phyloP scores from a whole-genome alignment of 1,140 invertebrate species.

The Ips nitidus region DNA sequence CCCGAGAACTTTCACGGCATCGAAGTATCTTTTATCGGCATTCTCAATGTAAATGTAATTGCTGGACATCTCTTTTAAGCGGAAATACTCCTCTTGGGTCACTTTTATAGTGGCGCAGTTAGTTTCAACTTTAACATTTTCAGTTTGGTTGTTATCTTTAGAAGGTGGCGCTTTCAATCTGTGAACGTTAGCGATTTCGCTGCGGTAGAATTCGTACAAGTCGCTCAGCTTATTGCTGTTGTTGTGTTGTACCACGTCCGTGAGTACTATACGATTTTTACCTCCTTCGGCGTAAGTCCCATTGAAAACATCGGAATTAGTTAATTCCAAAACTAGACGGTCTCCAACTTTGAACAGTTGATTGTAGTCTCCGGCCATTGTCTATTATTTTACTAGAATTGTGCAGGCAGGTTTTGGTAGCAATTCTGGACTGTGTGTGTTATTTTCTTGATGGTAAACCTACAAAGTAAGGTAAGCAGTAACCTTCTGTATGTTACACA shows the following conservation, averaged over 20 bases:
- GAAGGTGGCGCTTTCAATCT: constrained; percentile 15
- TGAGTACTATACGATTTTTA: constrained; percentile 29
- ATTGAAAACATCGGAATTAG: constrained; percentile 32
- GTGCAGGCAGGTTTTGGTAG: too few species aligned
- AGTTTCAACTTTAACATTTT: not conserved
- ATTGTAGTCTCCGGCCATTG: constrained; percentile 7
- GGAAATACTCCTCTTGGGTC: constrained; percentile 33
- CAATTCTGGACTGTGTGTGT: too few species aligned
- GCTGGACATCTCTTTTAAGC: constrained; percentile 31
- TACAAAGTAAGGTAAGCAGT: too few species aligned
- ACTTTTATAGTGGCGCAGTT: constrained; percentile 4
- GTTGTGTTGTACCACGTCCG: constrained; percentile 35
- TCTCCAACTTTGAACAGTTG: constrained; percentile 24
- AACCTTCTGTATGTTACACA: too few species aligned
- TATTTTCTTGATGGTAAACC: too few species aligned
- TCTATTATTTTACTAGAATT: not conserved
- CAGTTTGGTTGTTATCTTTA: not conserved
- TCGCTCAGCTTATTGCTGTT: constrained; percentile 31
- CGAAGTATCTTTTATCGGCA: constrained; percentile 34
- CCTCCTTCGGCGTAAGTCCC: constrained; percentile 32
- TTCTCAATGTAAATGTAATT: constrained; percentile 35
- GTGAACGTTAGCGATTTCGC: constrained; percentile 33
- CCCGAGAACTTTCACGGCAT: constrained; percentile 28
- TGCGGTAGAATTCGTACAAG: constrained; percentile 33
- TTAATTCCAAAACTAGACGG: constrained; percentile 28